phyloP scores from a whole-genome alignment of 1,140 invertebrate species.

The Leptinotarsa undecemlineata region DNA sequence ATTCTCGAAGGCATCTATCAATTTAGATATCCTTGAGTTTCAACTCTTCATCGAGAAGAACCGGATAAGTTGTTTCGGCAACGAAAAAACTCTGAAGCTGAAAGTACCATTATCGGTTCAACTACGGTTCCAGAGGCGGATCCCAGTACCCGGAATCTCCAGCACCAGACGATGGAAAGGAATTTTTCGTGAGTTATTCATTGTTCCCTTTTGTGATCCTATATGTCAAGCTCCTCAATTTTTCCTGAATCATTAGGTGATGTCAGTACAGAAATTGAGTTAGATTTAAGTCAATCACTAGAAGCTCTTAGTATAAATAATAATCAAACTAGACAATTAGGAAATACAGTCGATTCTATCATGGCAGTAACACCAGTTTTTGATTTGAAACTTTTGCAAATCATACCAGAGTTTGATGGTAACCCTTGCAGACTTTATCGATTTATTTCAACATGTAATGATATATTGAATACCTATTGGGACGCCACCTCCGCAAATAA shows the following conservation, averaged over 20 bases:
- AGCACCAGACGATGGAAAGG: not conserved
- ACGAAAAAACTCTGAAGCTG: no score
- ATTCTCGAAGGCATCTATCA: no score
- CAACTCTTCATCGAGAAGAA: no score
- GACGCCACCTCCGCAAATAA: not conserved
- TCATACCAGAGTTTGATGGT: not conserved
- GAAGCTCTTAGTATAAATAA: not conserved
- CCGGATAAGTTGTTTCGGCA: no score
- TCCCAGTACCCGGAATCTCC: not conserved
- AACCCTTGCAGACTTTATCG: not conserved
- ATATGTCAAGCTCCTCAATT: constrained; percentile 3
- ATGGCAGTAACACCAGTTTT: not conserved
- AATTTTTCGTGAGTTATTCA: not conserved
- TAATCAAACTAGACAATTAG: not conserved
- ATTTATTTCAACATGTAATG: not conserved
- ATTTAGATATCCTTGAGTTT: no score
- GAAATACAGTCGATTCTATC: not conserved
- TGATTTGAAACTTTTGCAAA: constrained; percentile 1
- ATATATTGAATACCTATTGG: not conserved
- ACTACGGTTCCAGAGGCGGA: not conserved
- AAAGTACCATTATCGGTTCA: not conserved
- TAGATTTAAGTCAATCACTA: not conserved
- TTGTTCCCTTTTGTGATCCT: not conserved
- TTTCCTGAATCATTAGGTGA: not conserved
- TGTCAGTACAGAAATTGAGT: not conserved